Conservation (phyloP, 2,113 vertebrate genomes). For the Myocastor coypus region DNA sequence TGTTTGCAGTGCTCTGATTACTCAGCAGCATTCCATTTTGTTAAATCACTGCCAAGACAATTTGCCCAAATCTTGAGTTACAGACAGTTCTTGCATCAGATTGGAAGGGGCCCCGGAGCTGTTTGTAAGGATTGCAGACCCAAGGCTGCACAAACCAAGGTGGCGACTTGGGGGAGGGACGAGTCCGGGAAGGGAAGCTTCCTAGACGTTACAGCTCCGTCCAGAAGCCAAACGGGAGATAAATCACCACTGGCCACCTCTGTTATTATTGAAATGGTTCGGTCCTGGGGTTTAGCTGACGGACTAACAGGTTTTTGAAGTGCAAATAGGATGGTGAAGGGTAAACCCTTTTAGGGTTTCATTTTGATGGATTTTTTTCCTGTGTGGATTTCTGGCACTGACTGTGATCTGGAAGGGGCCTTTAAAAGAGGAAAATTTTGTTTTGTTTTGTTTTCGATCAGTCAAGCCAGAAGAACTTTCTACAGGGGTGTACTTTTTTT, state of each 20-base stretch:
- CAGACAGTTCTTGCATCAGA: conserved; percentile 50
- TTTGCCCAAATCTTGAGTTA: conserved; percentile 68
- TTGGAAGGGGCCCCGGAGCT: conserved; percentile 58
- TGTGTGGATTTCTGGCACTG: conserved; percentile 90
- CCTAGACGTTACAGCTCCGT: conserved; percentile 86
- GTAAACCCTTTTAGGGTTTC: conserved; percentile 89
- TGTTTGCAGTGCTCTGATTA: conserved; percentile 60
- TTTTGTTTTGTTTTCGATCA: conserved; percentile 93
- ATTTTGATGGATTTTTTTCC: conserved; percentile 89
- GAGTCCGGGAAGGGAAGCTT: conserved; percentile 75
- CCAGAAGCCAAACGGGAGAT: conserved; percentile 89
- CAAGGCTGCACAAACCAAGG: conserved; percentile 63
- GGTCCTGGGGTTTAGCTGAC: conserved; percentile 89
- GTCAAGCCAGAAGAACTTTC: conserved; percentile 90
- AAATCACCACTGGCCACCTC: conserved; percentile 87
- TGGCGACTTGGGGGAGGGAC: conserved; percentile 56
- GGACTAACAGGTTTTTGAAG: conserved; percentile 89
- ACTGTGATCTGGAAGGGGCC: conserved; percentile 90
- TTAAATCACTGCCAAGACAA: conserved; percentile 44
- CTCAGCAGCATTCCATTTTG: conserved; percentile 68
- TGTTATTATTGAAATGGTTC: conserved; percentile 89
- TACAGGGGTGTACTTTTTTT: conserved; percentile 86
- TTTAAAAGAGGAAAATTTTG: conserved; percentile 74
- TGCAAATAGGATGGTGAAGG: conserved; percentile 90
- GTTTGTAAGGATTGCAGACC: conserved; percentile 72